Base-by-base conservation (phyloP, 64 coral and sea anemone species). In the Platygyra sinensis region DNA sequence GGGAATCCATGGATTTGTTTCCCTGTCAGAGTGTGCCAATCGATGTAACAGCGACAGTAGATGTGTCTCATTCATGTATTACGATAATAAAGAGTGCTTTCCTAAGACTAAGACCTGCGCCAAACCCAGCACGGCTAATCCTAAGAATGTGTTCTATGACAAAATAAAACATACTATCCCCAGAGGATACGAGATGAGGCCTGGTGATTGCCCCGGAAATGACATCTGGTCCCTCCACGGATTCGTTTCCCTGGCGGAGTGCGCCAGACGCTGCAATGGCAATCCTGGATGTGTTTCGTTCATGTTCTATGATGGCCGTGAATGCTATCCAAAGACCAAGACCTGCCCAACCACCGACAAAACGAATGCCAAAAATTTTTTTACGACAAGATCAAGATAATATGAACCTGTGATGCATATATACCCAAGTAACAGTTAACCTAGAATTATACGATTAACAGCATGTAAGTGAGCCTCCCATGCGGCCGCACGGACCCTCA, bases 181-280 rank as follows among this genome's bases (percentile, higher is more conserved):
- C 7, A 18, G 10, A 2, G 64, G 83, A 31, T 89, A 38, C 60
- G 57, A 60, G 0, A 79, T 67, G 87, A 77, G 87, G 7, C 87
- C 87, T n/a, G 87, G 87, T 11, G 87, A 89, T 22, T 89, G 87
- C 36, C 60, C 60, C 0, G 87, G 87, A 50, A 89, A 71, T 39
- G 75, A 89, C 30, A 64, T 89, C 31, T 89, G 75, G 87, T 8
- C 73, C 32, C 24, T 89, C 16, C 30, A 79, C 19, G 87, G 87
- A 31, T 62, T 62, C 5, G 32, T 38, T 27, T 32, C 52, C 51
- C 59, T 89, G 31, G 22, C 60, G 6, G 87, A 78, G 60, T 89
- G 87, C 57, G 75, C 87, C 1, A 67, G 28, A 19, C 87, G 75
- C 52, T 89, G 87, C 61, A 69, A 39, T 11, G 14, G 8, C 36